A percentile compares a stretch with the other conserved stretches of the same genome.
phyloP scores from a whole-genome alignment of 2,113 vertebrate species.

The Oxyura jamaicensis region DNA sequence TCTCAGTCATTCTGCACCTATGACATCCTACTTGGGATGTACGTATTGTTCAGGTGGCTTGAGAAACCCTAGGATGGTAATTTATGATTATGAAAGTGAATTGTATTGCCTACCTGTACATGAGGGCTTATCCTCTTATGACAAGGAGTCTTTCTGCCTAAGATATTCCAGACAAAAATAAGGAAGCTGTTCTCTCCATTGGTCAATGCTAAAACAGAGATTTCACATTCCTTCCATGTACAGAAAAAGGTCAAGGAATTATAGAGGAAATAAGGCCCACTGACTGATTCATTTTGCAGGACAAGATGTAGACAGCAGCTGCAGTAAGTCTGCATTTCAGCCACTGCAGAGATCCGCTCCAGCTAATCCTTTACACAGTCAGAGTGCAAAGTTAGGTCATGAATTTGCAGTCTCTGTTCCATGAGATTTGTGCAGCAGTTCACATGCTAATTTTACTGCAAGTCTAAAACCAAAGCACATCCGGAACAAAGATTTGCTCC shows the following conservation, averaged over 20 bases:
- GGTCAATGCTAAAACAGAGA: not conserved
- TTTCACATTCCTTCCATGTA: not conserved
- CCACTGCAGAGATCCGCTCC: not conserved
- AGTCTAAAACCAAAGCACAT: not conserved
- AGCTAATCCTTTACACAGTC: not conserved
- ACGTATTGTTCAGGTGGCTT: too few relatives aligned
- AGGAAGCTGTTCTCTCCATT: not conserved
- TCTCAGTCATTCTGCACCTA: not conserved
- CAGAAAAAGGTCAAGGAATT: not conserved
- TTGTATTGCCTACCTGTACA: not conserved
- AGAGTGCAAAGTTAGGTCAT: not conserved
- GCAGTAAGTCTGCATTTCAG: constrained; percentile 28
- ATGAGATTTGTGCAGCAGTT: not conserved
- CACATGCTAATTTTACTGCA: not conserved
- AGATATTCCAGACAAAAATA: not conserved
- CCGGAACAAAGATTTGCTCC: not conserved
- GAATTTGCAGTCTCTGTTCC: not conserved
- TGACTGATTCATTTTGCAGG: not conserved
- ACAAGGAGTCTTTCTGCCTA: not conserved
- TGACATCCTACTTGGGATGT: not conserved
- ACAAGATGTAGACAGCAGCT: not conserved
- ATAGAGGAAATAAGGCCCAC: not conserved
- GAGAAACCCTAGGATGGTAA: not conserved
- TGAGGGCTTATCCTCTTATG: not conserved
- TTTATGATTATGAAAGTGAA: not conserved